Conservation (phyloP, 2,888 invertebrate species). For the Lochmaea crataegi region DNA sequence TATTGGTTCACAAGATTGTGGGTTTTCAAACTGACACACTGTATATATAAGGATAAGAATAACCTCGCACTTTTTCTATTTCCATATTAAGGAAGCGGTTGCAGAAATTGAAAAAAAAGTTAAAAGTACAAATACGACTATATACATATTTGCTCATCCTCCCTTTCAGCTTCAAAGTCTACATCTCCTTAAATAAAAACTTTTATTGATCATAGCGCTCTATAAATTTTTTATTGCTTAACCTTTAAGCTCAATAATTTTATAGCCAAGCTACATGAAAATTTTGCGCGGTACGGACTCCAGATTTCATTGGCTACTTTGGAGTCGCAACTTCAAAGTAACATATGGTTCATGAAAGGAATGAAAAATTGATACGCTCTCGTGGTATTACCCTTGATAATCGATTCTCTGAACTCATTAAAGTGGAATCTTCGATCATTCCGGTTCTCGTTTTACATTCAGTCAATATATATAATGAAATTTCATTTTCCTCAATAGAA, state of each 20-base stretch:
- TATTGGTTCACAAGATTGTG: no score
- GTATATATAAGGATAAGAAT: no score
- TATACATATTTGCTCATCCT: not conserved
- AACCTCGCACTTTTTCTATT: no score
- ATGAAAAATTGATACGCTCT: constrained; percentile 26
- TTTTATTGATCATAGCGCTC: constrained; percentile 12
- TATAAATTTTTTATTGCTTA: constrained; percentile 9
- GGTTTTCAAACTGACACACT: no score
- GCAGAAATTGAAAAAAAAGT: not conserved
- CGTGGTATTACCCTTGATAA: constrained; percentile 25
- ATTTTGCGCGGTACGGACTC: not conserved
- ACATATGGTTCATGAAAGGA: constrained; percentile 16
- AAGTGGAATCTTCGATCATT: constrained; percentile 32
- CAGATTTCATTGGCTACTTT: constrained; percentile 21
- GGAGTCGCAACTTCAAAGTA: constrained; percentile 19
- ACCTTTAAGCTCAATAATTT: constrained; percentile 12
- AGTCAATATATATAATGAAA: constrained; percentile 13
- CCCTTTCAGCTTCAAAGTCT: not conserved
- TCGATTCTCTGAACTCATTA: constrained; percentile 32
- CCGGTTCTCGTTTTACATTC: not conserved
- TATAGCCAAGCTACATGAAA: constrained; percentile 17
- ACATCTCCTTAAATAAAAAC: not conserved
- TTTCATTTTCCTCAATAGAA: constrained; percentile 13
- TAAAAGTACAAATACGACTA: not conserved
- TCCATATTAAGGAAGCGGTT: no score